phyloP scores from a whole-genome alignment of 2,113 vertebrate species.

The Chelonoidis abingdonii region DNA sequence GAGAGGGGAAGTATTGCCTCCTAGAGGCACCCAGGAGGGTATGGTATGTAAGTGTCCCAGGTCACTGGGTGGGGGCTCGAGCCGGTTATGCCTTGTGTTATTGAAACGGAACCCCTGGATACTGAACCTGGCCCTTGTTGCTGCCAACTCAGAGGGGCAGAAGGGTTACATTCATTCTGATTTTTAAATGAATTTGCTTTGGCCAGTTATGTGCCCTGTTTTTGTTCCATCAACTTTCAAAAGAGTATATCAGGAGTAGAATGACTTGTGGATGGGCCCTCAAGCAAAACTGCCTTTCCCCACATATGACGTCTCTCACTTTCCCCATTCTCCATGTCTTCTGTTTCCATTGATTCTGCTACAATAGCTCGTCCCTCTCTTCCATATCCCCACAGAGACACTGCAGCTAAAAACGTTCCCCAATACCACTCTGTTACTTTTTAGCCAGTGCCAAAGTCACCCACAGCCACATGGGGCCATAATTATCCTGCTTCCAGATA shows the following conservation, averaged over 20 bases:
- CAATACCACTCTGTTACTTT: background rate
- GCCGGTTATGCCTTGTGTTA: too few relatives aligned
- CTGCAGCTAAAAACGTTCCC: fast-evolving
- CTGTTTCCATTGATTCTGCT: fast-evolving
- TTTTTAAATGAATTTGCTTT: background rate
- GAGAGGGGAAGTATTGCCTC: too few relatives aligned
- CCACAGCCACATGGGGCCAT: background rate
- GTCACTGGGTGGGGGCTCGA: too few relatives aligned
- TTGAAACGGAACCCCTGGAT: too few relatives aligned
- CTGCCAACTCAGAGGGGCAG: too few relatives aligned
- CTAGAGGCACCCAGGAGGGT: too few relatives aligned
- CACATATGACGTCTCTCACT: background rate
- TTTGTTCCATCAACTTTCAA: background rate
- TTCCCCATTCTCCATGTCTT: fast-evolving
- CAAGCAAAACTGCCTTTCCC: fast-evolving
- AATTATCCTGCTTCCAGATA: background rate
- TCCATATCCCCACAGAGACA: fast-evolving
- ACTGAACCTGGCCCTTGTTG: too few relatives aligned
- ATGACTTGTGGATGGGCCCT: background rate
- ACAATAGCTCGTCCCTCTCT: background rate
- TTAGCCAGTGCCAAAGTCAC: background rate
- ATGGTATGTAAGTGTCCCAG: too few relatives aligned
- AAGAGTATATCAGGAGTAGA: background rate
- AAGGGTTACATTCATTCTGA: too few relatives aligned
- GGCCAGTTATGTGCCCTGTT: fast-evolving